A percentile compares a stretch with the other conserved stretches of the same genome.
Conservation (phyloP, 2,888 invertebrate genomes). For the Papilio demoleus region DNA sequence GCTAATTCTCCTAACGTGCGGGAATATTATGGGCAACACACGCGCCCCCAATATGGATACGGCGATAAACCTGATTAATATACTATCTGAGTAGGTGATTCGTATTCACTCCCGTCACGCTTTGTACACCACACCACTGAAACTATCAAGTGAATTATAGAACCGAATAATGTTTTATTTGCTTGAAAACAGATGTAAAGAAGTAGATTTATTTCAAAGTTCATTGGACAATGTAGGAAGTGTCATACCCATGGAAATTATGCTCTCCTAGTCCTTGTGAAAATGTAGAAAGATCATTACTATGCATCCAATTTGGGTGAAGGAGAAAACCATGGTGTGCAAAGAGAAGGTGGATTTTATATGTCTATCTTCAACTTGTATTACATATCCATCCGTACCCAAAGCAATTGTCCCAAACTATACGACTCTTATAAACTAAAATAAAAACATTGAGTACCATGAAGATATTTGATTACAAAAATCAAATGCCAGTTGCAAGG, state of each 20-base stretch:
- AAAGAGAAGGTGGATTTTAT: not conserved
- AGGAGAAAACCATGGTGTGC: not conserved
- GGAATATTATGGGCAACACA: constrained; percentile 36
- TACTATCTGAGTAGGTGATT: constrained; percentile 30
- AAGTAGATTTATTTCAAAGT: not conserved
- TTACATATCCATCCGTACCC: not conserved
- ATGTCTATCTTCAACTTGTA: not conserved
- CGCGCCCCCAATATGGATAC: constrained; percentile 36
- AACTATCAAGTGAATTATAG: constrained; percentile 10
- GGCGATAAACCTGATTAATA: constrained; percentile 40
- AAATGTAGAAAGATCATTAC: not conserved
- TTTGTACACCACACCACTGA: not conserved
- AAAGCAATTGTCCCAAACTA: constrained; percentile 13
- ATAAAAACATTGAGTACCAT: constrained; percentile 43
- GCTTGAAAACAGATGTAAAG: not conserved
- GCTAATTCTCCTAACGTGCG: constrained; percentile 48
- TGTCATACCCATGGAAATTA: no score
- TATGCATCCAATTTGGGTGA: not conserved
- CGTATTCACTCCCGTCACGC: constrained; percentile 27
- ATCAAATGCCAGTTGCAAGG: constrained; percentile 61
- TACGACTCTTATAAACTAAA: constrained; percentile 35
- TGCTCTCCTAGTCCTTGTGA: not conserved
- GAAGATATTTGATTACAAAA: constrained; percentile 53
- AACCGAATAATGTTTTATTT: not conserved
- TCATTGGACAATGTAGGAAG: no score